phyloP scores from a whole-genome alignment of 2,113 vertebrate genomes.

The Triplophysa rosa region DNA sequence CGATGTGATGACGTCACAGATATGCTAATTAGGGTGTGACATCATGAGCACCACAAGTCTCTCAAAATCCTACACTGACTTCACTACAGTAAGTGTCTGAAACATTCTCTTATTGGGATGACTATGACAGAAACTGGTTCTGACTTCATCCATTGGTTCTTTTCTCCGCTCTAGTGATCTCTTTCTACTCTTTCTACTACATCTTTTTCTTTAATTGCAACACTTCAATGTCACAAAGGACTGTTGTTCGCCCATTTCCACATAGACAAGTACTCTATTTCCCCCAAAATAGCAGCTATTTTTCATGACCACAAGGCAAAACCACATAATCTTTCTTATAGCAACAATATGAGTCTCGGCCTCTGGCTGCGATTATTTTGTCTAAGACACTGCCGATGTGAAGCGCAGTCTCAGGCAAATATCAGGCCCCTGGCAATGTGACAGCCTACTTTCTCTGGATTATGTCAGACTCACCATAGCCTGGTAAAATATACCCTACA shows the following conservation, averaged over 20 bases:
- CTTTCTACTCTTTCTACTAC: neutral
- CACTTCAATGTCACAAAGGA: slow-evolving; percentile 19
- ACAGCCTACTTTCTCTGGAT: slow-evolving; percentile 12
- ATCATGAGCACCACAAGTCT: too few relatives aligned
- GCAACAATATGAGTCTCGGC: slow-evolving; percentile 29
- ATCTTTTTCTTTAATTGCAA: slow-evolving; percentile 17
- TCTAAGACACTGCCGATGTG: slow-evolving; percentile 33
- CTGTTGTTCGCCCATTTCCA: slow-evolving; percentile 42
- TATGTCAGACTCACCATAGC: slow-evolving; percentile 37
- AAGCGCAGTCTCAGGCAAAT: slow-evolving; percentile 15
- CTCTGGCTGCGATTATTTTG: slow-evolving; percentile 48
- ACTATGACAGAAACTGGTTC: neutral
- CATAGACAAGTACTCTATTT: slow-evolving; percentile 31
- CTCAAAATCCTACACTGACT: neutral
- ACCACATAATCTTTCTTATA: slow-evolving; percentile 36
- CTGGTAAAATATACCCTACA: slow-evolving; percentile 18
- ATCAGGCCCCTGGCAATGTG: slow-evolving; percentile 20
- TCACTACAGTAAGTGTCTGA: slow-evolving; percentile 1
- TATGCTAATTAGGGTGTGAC: too few relatives aligned
- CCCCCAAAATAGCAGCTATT: slow-evolving; percentile 27
- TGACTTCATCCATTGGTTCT: neutral
- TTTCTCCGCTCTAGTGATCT: neutral
- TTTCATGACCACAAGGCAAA: slow-evolving; percentile 43
- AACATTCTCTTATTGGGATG: neutral
- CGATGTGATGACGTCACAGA: too few relatives aligned